Conservation (phyloP, 2,797 vertebrate species). For the Urosaurus nigricauda region DNA sequence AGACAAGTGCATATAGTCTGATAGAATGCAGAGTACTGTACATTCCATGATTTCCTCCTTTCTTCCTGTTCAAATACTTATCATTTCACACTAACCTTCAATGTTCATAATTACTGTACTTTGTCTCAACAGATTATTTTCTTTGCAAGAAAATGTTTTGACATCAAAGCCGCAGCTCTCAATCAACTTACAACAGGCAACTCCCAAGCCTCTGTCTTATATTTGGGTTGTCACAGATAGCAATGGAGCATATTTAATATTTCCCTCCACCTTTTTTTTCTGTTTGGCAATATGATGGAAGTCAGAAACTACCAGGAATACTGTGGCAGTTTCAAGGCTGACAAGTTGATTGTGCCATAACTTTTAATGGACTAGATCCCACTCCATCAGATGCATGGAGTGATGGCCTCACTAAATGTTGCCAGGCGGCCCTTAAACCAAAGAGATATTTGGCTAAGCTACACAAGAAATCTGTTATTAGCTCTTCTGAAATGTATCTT, state of each 20-base stretch:
- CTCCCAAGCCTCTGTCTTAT: slow-evolving; percentile 11
- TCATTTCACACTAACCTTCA: background rate
- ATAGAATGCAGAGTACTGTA: background rate
- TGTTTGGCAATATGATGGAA: background rate
- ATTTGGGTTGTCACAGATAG: background rate
- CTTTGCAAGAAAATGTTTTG: accelerated
- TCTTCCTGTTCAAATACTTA: background rate
- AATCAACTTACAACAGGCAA: background rate
- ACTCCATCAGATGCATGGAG: background rate
- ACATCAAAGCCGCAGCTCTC: background rate
- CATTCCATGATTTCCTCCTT: background rate
- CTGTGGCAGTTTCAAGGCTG: background rate
- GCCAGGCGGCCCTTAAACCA: background rate
- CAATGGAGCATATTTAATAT: background rate
- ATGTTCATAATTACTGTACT: background rate
- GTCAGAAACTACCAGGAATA: slow-evolving; percentile 81
- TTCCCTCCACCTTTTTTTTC: no score
- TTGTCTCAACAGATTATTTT: slow-evolving; percentile 7
- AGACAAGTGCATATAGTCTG: background rate
- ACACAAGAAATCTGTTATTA: no score
- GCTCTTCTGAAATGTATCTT: background rate
- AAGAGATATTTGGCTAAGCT: background rate
- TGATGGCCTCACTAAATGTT: background rate
- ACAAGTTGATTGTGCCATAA: background rate
- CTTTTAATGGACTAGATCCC: no score